Evolutionary conservation across 1,140 invertebrate genomes (phyloP).

Genomic region (Euura lappo): DNA sequence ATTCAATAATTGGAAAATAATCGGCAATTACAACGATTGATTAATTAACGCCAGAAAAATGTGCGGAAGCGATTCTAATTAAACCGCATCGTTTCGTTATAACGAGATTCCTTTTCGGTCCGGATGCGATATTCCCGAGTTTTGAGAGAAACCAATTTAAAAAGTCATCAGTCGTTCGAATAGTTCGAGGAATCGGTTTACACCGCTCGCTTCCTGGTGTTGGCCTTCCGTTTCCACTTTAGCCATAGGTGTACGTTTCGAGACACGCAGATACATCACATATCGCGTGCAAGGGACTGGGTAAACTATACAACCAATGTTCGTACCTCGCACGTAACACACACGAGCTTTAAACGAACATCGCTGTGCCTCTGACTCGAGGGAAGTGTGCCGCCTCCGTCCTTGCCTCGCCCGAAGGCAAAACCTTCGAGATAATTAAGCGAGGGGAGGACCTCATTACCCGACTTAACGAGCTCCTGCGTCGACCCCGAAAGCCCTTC

Average conservation of each 20-base stretch:
- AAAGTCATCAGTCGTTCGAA: constrained; percentile 27
- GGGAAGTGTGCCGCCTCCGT: constrained; percentile 22
- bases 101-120: too few species aligned
- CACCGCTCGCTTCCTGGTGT: constrained; percentile 26
- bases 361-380: constrained; percentile 6
- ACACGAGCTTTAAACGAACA: not conserved
- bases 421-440: constrained; percentile 42
- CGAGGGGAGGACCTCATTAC: constrained; percentile 42
- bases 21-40: too few species aligned
- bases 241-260: not conserved
- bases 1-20: too few species aligned
- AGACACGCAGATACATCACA: too few species aligned
- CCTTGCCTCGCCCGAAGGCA: not conserved
- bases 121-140: too few species aligned
- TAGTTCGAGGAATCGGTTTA: constrained; percentile 37
- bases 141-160: constrained; percentile 28
- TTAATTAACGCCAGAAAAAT: too few species aligned
- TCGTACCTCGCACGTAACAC: not conserved
- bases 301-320: too few species aligned
- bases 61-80: too few species aligned
- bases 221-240: not conserved
- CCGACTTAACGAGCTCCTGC: constrained; percentile 40
- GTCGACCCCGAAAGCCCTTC: constrained; percentile 3
- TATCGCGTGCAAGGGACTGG: too few species aligned
- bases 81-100: too few species aligned